A percentile compares a stretch with the other conserved stretches of the same genome.
Conservation (phyloP, 64 coral and sea anemone genomes). For the Stichodactyla helianthus region DNA sequence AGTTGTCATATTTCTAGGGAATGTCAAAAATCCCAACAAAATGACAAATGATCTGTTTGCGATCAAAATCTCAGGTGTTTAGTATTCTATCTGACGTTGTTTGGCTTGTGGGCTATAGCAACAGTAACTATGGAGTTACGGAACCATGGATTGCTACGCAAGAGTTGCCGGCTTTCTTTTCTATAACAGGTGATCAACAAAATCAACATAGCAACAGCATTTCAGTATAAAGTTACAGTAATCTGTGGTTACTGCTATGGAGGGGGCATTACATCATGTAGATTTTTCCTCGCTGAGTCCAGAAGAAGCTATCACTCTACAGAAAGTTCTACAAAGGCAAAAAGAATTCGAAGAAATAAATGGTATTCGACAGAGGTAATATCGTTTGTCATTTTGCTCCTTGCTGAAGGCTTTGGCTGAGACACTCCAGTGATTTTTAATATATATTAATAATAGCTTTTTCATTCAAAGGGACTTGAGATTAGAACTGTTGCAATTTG, state of each 20-base stretch:
- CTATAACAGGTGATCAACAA: neutral
- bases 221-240: neutral
- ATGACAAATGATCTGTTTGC: too few relatives aligned
- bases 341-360: conserved; percentile 11
- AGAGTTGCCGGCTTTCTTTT: neutral
- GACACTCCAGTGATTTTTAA: neutral
- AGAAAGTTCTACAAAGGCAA: neutral
- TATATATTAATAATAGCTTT: neutral
- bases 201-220: neutral
- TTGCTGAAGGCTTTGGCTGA: neutral
- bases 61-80: too few relatives aligned
- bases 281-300: conserved; percentile 8
- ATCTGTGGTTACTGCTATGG: neutral
- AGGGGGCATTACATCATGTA: neutral
- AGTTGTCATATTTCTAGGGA: too few relatives aligned
- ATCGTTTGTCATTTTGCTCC: neutral
- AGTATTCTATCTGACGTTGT: too few relatives aligned
- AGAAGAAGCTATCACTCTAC: neutral
- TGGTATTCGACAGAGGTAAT: neutral
- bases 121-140: too few relatives aligned
- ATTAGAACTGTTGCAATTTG: conserved; percentile 10
- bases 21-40: too few relatives aligned
- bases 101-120: too few relatives aligned
- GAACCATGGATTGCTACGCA: too few relatives aligned
- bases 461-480: conserved; percentile 2